Evolutionary conservation across 2,888 invertebrate species (phyloP).

Genomic region (Parasteatoda lunata): DNA sequence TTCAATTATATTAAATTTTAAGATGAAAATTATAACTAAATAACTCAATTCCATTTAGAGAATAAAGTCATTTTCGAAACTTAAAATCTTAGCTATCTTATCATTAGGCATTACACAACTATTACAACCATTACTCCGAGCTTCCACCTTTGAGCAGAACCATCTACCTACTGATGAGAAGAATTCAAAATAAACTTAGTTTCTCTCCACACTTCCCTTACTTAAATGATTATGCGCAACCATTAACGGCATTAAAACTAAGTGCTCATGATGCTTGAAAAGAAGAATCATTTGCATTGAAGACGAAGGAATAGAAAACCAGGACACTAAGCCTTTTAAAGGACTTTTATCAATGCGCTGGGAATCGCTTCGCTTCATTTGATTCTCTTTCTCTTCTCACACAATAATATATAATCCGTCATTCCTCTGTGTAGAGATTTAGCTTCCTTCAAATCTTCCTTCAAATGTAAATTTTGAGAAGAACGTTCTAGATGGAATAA

Average conservation of each 20-base stretch:
- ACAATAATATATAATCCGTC: conserved; percentile 60
- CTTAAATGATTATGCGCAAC: conserved; percentile 38
- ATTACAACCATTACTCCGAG: background rate
- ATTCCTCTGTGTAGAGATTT: conserved; percentile 28
- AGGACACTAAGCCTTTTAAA: conserved; percentile 42
- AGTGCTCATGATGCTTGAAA: conserved; percentile 23
- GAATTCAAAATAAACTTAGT: conserved; percentile 13
- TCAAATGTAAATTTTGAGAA: conserved; percentile 42
- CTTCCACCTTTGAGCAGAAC: background rate
- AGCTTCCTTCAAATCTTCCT: conserved; percentile 37
- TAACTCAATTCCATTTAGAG: background rate
- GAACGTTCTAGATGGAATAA: conserved; percentile 8
- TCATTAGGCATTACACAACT: background rate
- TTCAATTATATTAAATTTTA: too few species aligned
- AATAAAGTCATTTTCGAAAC: background rate
- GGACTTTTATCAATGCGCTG: conserved; percentile 47
- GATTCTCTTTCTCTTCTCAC: conserved; percentile 10
- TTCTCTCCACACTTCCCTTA: background rate
- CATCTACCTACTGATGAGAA: background rate
- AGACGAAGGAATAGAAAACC: conserved; percentile 3
- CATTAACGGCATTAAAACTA: conserved; percentile 51
- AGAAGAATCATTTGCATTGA: conserved; percentile 41
- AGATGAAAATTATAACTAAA: too few species aligned
- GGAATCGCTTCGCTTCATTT: conserved; percentile 37
- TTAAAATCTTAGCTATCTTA: too few species aligned